These are phyloP conservation scores for Ailurus styani DNA, from an alignment of 2,113 vertebrate genomes.

Conservation along the genomic window DNA sequence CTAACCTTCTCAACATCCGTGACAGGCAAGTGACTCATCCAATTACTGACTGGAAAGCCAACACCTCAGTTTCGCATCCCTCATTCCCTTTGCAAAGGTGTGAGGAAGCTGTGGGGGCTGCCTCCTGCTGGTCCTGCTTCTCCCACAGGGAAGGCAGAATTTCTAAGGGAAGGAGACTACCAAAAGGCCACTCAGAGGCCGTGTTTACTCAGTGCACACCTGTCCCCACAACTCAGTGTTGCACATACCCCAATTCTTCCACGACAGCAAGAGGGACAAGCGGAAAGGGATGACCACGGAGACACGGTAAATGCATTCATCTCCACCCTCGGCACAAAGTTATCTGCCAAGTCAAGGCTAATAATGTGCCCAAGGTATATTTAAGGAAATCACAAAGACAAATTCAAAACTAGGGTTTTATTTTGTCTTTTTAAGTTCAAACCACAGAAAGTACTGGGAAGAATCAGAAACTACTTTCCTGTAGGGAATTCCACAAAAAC, in stretches of 20 bases:
- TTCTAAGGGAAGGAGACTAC: not conserved
- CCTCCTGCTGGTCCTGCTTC: not conserved
- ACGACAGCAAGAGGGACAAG: not conserved
- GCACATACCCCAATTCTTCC: not conserved
- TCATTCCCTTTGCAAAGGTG: slow-evolving; percentile 15
- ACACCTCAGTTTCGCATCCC: slow-evolving; percentile 46
- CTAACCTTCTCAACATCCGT: slow-evolving; percentile 34
- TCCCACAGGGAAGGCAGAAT: not conserved
- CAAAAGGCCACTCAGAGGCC: not conserved
- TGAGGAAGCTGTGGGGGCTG: slow-evolving; percentile 41
- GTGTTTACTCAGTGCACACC: not conserved
- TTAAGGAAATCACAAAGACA: slow-evolving; percentile 55
- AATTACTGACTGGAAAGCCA: not conserved
- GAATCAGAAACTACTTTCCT: slow-evolving; percentile 51
- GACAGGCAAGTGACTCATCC: not conserved
- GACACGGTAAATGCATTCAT: not conserved
- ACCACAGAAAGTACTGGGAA: slow-evolving; percentile 48
- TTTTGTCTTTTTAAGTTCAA: slow-evolving; percentile 47
- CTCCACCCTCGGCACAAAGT: not conserved
- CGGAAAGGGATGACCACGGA: not conserved
- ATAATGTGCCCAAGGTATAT: not conserved
- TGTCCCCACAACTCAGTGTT: not conserved
- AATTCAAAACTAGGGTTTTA: slow-evolving; percentile 19
- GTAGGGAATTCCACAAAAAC: slow-evolving; percentile 62
- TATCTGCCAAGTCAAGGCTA: not conserved